phyloP scores from a whole-genome alignment of 2,797 vertebrate species.

The Toxotes lorentzi region DNA sequence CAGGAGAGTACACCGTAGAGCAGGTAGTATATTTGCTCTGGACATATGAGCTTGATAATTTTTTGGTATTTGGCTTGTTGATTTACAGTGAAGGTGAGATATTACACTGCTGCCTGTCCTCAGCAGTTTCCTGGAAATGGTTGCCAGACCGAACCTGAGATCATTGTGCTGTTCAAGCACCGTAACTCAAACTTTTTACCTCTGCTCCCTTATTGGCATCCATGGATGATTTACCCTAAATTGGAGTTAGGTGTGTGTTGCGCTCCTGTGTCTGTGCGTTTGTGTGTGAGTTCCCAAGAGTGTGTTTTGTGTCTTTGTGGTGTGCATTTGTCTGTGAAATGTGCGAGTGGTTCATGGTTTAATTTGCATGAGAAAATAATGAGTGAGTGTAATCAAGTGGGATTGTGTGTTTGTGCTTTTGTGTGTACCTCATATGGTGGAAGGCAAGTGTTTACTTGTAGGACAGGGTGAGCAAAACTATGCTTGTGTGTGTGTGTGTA shows the following conservation, averaged over 20 bases:
- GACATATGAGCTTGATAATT: slow-evolving; percentile 47
- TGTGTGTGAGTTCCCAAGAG: not conserved
- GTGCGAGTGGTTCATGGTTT: slow-evolving; percentile 52
- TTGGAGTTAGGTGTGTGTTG: slow-evolving; percentile 46
- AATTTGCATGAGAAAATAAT: slow-evolving; percentile 68
- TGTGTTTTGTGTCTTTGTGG: slow-evolving; percentile 24
- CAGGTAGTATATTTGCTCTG: slow-evolving; percentile 35
- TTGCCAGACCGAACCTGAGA: slow-evolving; percentile 41
- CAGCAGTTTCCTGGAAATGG: slow-evolving; percentile 67
- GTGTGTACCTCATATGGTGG: slow-evolving; percentile 15
- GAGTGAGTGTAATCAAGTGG: slow-evolving; percentile 45
- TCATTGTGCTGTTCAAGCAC: slow-evolving; percentile 40
- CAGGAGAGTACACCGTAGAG: slow-evolving; percentile 16
- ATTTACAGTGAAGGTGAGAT: slow-evolving; percentile 57
- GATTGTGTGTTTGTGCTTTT: slow-evolving; percentile 36
- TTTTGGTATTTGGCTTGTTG: slow-evolving; percentile 61
- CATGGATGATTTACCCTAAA: slow-evolving; percentile 69
- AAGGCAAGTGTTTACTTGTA: slow-evolving; percentile 32
- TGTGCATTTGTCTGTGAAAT: slow-evolving; percentile 57
- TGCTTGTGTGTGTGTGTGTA: slow-evolving; percentile 6
- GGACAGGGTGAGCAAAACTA: slow-evolving; percentile 23
- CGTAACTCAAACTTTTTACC: slow-evolving; percentile 69
- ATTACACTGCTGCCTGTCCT: slow-evolving; percentile 61
- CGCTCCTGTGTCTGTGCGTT: not conserved
- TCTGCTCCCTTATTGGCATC: slow-evolving; percentile 58